These are phyloP conservation scores for Anguilla obscura DNA, from an alignment of 2,797 vertebrate genomes.

Conservation along the genomic window DNA sequence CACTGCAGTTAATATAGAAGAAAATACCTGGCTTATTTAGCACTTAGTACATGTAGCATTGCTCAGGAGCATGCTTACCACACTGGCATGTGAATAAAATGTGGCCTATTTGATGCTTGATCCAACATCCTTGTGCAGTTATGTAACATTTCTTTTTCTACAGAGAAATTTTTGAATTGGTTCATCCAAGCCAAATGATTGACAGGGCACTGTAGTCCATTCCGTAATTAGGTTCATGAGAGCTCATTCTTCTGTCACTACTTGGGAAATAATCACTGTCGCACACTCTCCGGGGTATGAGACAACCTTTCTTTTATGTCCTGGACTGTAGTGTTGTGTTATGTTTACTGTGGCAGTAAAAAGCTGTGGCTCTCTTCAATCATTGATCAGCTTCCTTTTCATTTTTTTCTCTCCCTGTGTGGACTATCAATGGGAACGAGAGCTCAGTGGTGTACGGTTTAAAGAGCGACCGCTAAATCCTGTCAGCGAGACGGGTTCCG, in stretches of 20 bases:
- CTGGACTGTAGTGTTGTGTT: slow-evolving; percentile 46
- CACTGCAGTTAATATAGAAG: background rate
- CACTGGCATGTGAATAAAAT: background rate
- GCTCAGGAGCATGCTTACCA: background rate
- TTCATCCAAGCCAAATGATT: background rate
- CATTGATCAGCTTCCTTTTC: slow-evolving; percentile 64
- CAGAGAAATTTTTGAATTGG: background rate
- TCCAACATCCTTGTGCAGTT: background rate
- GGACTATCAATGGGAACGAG: slow-evolving; percentile 54
- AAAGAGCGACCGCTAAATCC: slow-evolving; percentile 64
- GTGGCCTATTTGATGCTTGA: background rate
- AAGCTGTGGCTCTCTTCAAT: slow-evolving; percentile 61
- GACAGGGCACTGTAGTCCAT: too few relatives aligned
- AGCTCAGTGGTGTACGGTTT: slow-evolving; percentile 63
- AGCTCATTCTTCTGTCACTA: background rate
- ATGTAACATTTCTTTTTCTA: background rate
- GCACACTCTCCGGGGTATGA: slow-evolving; percentile 14
- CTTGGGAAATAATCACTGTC: background rate
- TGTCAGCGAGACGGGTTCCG: slow-evolving; percentile 70
- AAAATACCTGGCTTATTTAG: background rate
- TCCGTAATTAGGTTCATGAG: background rate
- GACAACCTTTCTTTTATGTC: slow-evolving; percentile 52
- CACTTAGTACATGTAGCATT: background rate
- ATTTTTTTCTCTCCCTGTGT: slow-evolving; percentile 55
- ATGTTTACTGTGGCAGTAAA: slow-evolving; percentile 64